Evolutionary conservation across 2,888 invertebrate species (phyloP).

Genomic region (Neoitamus cyanurus): DNA sequence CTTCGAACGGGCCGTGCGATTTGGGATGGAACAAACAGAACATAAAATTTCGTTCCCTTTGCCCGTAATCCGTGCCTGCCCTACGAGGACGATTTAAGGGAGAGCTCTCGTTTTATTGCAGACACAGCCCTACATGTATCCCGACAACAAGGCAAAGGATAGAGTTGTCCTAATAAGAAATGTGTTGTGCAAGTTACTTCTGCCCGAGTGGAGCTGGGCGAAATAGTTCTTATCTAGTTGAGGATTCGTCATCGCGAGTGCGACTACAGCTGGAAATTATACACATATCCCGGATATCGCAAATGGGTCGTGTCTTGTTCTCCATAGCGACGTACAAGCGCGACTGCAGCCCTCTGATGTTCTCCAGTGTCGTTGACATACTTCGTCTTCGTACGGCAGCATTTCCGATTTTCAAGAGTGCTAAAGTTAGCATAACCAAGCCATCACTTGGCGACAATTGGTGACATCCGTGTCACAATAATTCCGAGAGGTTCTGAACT

Average conservation of each 20-base stretch:
- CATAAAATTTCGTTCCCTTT: constrained; percentile 14
- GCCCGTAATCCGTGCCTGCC: constrained; percentile 6
- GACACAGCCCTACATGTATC: background rate
- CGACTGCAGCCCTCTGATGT: background rate
- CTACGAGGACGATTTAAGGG: constrained; percentile 21
- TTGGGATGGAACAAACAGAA: constrained; percentile 28
- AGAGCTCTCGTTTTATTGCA: background rate
- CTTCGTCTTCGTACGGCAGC: background rate
- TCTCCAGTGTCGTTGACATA: background rate
- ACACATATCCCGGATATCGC: background rate
- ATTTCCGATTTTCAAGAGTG: background rate
- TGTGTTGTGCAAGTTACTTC: constrained; percentile 25
- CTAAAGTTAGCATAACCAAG: background rate
- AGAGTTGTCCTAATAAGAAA: constrained; percentile 26
- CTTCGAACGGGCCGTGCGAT: background rate
- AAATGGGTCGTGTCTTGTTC: background rate
- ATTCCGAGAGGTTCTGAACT: background rate
- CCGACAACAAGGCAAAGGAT: background rate
- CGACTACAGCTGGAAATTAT: background rate
- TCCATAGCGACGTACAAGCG: background rate
- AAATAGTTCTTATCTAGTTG: constrained; percentile 20
- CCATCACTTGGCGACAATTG: background rate
- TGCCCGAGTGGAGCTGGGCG: constrained; percentile 17
- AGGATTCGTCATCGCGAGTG: constrained; percentile 6
- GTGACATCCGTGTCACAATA: background rate